Conservation (phyloP, 2,888 invertebrate genomes). For the Epicampocera succincta region DNA sequence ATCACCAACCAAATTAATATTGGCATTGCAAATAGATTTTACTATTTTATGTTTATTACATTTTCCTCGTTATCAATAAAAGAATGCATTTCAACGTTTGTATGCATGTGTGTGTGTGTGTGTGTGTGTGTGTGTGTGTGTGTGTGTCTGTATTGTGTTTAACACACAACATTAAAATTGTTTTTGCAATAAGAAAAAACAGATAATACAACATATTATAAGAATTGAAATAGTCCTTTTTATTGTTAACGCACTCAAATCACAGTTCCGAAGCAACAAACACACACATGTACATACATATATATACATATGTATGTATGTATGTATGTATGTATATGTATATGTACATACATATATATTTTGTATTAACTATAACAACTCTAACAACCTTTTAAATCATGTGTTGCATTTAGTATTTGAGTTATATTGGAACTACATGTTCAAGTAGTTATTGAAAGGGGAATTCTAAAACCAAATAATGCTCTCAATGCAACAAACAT, state of each 20-base stretch:
- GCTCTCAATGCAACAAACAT: too few species aligned
- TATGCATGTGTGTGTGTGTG: not conserved
- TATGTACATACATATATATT: too few species aligned
- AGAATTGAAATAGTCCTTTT: constrained; percentile 38
- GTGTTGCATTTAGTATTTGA: not conserved
- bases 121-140: constrained; percentile 3
- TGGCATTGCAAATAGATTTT: constrained; percentile 32
- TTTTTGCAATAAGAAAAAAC: constrained; percentile 8
- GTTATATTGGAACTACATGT: not conserved
- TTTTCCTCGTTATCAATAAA: too few species aligned
- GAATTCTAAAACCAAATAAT: too few species aligned
- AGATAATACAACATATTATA: constrained; percentile 21
- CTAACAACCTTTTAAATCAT: too few species aligned
- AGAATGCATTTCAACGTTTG: not conserved
- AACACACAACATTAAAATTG: constrained; percentile 26
- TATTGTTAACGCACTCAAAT: constrained; percentile 8
- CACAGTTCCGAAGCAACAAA: not conserved
- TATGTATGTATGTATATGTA: too few species aligned
- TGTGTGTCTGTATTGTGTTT: constrained; percentile 27
- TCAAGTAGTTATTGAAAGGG: not conserved
- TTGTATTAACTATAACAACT: too few species aligned
- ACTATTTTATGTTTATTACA: constrained; percentile 23
- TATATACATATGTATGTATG: too few species aligned
- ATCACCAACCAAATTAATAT: constrained; percentile 36
- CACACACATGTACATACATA: too few species aligned